Conservation (phyloP, 2,113 vertebrate genomes). For the Alexandromys fortis region DNA sequence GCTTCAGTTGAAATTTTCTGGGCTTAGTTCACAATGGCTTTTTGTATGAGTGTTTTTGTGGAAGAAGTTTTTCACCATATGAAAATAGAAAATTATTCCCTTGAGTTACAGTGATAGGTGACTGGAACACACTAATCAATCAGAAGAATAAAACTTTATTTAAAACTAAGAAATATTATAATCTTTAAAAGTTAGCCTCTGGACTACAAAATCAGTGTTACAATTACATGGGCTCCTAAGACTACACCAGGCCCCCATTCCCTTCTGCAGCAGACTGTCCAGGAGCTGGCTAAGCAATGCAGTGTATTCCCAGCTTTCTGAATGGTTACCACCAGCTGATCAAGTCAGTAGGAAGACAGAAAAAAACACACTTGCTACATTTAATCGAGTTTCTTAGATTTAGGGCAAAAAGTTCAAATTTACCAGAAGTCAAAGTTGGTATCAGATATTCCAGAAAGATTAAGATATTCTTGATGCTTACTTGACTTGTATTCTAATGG, state of each 20-base stretch:
- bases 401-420: background rate
- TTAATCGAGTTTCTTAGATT: background rate
- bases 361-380: background rate
- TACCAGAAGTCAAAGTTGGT: conserved; percentile 3
- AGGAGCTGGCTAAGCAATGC: background rate
- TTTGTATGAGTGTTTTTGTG: background rate
- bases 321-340: background rate
- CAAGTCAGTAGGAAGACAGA: background rate
- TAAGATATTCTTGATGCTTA: background rate
- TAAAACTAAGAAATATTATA: conserved; percentile 6
- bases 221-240: background rate
- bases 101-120: conserved; percentile 16
- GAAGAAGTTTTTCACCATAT: conserved; percentile 37
- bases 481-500: background rate
- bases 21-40: conserved; percentile 30
- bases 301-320: background rate
- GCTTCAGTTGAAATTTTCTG: conserved; percentile 49
- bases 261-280: background rate
- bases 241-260: background rate
- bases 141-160: conserved; percentile 46
- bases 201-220: conserved; percentile 11
- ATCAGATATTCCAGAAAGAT: background rate
- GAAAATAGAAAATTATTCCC: conserved; percentile 32
- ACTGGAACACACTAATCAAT: background rate
- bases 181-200: background rate